Base-by-base conservation (phyloP, 37 sponge, comb jelly and placozoan species). In the Bolinopsis microptera region DNA sequence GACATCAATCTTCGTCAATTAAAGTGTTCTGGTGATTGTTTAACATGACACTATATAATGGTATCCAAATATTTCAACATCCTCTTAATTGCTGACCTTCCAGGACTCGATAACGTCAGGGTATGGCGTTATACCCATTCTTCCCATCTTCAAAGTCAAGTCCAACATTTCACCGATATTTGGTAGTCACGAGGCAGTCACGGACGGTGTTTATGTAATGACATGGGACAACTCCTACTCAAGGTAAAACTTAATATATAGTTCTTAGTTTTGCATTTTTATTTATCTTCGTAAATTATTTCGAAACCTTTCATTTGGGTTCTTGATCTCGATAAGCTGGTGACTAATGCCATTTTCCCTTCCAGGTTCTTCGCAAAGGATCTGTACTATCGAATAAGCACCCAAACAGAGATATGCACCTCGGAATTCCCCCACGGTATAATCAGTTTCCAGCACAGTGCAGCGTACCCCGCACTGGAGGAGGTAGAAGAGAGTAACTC, bases 321-420 rank as follows among this genome's bases (percentile, higher is more conserved):
- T 1, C 25, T 5, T 90, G 41, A 23, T 28, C 25, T 28, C 39
- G 38, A 38, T 22, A 38, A 2, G 32, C 27, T 36, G 26, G 23
- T 22, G 26, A 39, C 26, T 31, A 38, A 36, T 35, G n/a, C n/a
- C n/a, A n/a, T n/a, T n/a, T n/a, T 23, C 1, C 33, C 38, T 39
- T 25, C 0, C 92, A 97, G 97, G 83, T 96, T 97, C 93, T 97
- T 97, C 94, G 95, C 97, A 27, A 97, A 97, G 36, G 97, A 97
- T 27, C 94, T 97, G 27, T 97, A 92, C 69, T 97, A 97, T 94
- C 92, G 96, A 69, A 97, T 97, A 18, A 96, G 96, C 32, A 96
- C 97, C 0, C 94, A 97, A 41, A 76, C 94, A 2, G 90, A 86
- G 61, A 34, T 86, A n/a, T 72, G 31, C 75, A 35, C 27, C 1